Base-by-base conservation (phyloP, 2,888 invertebrate species). In the Lepidocyrtoides sp. region DNA sequence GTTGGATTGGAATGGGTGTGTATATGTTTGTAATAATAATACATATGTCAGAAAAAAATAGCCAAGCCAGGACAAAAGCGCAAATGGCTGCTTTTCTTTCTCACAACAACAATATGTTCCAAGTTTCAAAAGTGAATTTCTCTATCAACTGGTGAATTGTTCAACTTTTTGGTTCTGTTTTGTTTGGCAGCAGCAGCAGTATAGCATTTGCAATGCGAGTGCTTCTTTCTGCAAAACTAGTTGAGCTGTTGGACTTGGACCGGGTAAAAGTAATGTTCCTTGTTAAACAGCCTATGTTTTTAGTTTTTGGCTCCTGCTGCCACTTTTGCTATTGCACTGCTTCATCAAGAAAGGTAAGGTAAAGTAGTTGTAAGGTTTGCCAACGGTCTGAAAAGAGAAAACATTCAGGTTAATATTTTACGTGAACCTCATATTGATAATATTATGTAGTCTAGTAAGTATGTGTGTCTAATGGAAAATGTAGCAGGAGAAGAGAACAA, bases 141-240 rank as follows among this genome's bases (percentile, higher is more conserved):
- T 79, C 12, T 79, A 79, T 79, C 79, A 79, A 79, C 79, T 79
- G 79, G 79, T 79, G 79, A 79, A 57, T 20, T 79, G 57, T 79
- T 79, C 23, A 23, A 14, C 44, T 23, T 48, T 54, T 4, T 14
- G 48, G 44, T 4, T 44, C 77, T 54, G 77, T 79, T 79, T 32
- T 51, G 26, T 54, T 72, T 44, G 44, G 41, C 72, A 66, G 66
- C 32, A 29, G 32, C 14, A 66, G 32, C 14, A 1, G 23, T 10
- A 32, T 29, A 10, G 23, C 41, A 17, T 12, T 8, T 36, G 23
- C 2, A 8, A 36, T n/a, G n/a, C n/a, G n/a, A n/a, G n/a, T n/a
- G n/a, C n/a, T n/a, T n/a, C n/a, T n/a, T 36, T 69, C 36, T 36
- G 36, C 66, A 69, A 69, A 69, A 69, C 66, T 69, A 69, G 66